Evolutionary conservation across 2,888 invertebrate species (phyloP), one percentile per base, ranked within the genome.

Genomic region (Cryptophagus acutangulus): DNA sequence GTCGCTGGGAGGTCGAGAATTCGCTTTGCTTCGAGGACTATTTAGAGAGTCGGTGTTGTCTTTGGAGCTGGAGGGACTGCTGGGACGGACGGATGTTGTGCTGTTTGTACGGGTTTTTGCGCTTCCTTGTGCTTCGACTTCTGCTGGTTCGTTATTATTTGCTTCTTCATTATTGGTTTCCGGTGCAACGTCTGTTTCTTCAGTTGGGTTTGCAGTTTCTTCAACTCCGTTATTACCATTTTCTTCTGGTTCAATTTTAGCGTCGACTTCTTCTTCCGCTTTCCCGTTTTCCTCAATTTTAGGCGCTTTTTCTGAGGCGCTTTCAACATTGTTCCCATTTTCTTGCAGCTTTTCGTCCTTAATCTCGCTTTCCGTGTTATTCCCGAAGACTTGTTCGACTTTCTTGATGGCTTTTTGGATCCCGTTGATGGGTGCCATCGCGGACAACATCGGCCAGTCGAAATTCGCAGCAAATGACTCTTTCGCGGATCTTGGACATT

Each of bases 401-500:
- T 58, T 62, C 36, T 57, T 59, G 12, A 47, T 43, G 2, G 45
- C 40, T 42, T 60, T 57, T 5, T 43, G 42, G 2, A 56, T 39
- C 28, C 60, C 61, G 33, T 59, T 60, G 4, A 49, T 46, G 10
- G 54, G 49, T 3, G 52, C 35, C 28, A 74, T 72, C 12, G 72
- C 70, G 36, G 77, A 76, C 46, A 84, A 63, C 47, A 84, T 69
- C 51, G 75, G 74, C 86, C 85, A 86, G 55, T 87, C 87, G 77
- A 82, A 85, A 38, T 75, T 74, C 14, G 76, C 70, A 0, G 84
- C 83, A 54, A 82, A 82, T 17, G 78, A 74, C 48, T 79, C 80
- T 24, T 81, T 82, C 2, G 86, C 79, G 8, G 84, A 81, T 59
- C 90, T 76, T 1, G 91, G 90, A 16, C 88, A 88, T 36, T 89